These are phyloP conservation scores for Psittacula cyanocephala DNA, from an alignment of 2,113 vertebrate genomes.

Conservation along the genomic window DNA sequence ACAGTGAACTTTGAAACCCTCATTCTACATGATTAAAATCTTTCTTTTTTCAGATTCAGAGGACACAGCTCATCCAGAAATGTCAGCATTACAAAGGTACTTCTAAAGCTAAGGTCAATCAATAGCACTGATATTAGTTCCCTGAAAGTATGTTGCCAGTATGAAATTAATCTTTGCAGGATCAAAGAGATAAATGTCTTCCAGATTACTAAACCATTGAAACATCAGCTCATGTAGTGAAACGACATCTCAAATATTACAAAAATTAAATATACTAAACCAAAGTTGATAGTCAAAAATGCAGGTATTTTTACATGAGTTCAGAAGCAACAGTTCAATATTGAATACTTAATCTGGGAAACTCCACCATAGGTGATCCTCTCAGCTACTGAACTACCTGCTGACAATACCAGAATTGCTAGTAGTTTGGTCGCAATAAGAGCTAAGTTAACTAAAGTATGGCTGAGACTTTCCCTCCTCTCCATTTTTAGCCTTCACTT, in stretches of 20 bases:
- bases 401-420: neutral
- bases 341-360: neutral
- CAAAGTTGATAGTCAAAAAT: neutral
- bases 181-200: neutral
- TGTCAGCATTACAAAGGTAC: neutral
- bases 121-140: neutral
- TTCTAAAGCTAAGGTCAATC: neutral
- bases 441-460: neutral
- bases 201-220: neutral
- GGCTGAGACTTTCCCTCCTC: neutral
- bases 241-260: neutral
- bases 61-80: neutral
- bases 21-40: constrained; percentile 18
- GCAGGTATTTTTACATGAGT: neutral
- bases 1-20: constrained; percentile 6
- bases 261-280: neutral
- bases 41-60: neutral
- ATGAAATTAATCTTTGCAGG: neutral
- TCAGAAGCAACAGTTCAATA: neutral
- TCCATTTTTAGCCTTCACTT: neutral
- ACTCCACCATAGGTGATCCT: neutral
- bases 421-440: neutral
- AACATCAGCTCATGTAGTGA: neutral
- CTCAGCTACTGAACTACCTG: neutral
- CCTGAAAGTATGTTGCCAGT: neutral